A percentile compares a stretch with the other conserved stretches of the same genome.
Conservation (phyloP, 2,797 vertebrate species). For the Varecia variegata region DNA sequence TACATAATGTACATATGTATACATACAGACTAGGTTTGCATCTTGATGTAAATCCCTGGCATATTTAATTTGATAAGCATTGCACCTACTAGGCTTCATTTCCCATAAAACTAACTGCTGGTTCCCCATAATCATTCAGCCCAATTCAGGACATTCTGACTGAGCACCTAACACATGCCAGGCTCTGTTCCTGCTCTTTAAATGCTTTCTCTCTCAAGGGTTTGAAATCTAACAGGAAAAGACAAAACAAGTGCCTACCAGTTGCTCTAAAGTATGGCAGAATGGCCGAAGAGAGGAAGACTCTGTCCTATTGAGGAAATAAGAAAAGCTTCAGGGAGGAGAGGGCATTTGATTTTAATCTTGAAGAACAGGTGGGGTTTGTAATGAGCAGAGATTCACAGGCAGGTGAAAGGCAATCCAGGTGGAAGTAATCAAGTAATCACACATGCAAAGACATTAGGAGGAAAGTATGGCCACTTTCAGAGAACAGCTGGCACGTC, state of each 20-base stretch:
- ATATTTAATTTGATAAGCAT: not conserved
- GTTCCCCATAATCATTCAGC: not conserved
- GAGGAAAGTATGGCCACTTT: not conserved
- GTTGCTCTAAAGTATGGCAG: not conserved
- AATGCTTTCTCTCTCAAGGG: not conserved
- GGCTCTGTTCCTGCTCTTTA: not conserved
- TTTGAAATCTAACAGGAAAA: not conserved
- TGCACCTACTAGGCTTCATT: not conserved
- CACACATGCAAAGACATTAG: not conserved
- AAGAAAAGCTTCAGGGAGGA: not conserved
- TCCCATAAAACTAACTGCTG: not conserved
- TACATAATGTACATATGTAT: not conserved
- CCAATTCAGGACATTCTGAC: not conserved
- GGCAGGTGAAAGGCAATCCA: not conserved
- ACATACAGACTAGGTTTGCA: not conserved
- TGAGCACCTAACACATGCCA: not conserved
- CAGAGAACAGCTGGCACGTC: not conserved
- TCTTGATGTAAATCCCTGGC: not conserved
- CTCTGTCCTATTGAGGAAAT: not conserved
- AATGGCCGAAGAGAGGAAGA: not conserved
- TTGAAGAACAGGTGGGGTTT: not conserved
- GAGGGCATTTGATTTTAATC: not conserved
- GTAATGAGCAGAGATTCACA: not conserved
- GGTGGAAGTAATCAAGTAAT: not conserved
- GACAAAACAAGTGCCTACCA: not conserved